Percentiles rank a stretch among this genome's conserved stretches.
phyloP scores from a whole-genome alignment of 64 coral and sea anemone genomes.

The Montipora foliosa region DNA sequence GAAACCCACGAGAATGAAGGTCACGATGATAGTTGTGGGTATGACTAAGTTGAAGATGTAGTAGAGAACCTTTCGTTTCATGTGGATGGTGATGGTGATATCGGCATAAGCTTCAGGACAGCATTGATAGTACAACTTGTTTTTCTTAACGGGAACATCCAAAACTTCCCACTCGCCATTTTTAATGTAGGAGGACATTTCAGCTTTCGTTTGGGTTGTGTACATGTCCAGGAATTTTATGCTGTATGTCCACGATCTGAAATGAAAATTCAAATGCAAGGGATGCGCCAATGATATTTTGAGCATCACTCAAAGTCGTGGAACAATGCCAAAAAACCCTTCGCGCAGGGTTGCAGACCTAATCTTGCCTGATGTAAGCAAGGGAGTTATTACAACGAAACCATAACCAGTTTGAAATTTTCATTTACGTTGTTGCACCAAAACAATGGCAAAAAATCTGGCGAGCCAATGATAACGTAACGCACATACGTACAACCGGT shows the following conservation, averaged over 20 bases:
- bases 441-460: no score
- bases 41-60: constrained; percentile 93
- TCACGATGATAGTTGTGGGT: constrained; percentile 83
- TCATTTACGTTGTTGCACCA: no score
- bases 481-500: no score
- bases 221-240: constrained; percentile 77
- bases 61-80: constrained; percentile 78
- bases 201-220: constrained; percentile 59
- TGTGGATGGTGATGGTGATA: constrained; percentile 85
- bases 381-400: no score
- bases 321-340: no score
- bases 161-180: constrained; percentile 88
- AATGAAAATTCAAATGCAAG: no score
- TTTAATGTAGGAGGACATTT: constrained; percentile 75
- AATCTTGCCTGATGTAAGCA: no score
- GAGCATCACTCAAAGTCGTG: no score
- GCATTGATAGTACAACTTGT: constrained; percentile 72
- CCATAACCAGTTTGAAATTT: no score
- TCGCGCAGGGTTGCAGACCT: no score
- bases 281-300: no score
- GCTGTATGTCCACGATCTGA: constrained; percentile 86
- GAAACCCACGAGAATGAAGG: constrained; percentile 84
- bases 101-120: constrained; percentile 77
- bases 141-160: constrained; percentile 63
- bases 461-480: no score